Percentiles rank a stretch among this genome's conserved stretches.
phyloP scores from a whole-genome alignment of 53 echinoderm and acorn worm species.

The Actinopyga echinites region DNA sequence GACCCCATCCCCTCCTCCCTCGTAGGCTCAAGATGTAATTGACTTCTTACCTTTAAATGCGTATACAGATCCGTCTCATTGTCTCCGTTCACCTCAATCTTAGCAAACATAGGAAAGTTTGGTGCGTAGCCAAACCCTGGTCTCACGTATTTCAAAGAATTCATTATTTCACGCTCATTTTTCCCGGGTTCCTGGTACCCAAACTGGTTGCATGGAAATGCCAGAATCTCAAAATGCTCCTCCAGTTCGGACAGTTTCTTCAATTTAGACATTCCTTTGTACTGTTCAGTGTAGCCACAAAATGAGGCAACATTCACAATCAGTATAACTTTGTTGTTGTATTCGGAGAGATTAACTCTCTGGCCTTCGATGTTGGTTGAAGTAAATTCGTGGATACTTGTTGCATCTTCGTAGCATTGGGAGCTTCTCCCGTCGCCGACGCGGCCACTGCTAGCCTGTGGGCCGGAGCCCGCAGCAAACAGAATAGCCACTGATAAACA shows the following conservation, averaged over 20 bases:
- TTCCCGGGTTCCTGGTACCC: slow-evolving; percentile 76
- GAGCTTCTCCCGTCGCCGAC: slow-evolving; percentile 18
- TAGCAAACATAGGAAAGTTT: slow-evolving; percentile 53
- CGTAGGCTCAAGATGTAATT: too few relatives aligned
- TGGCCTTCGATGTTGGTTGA: neutral
- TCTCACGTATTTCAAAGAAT: slow-evolving; percentile 71
- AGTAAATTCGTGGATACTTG: slow-evolving; percentile 15
- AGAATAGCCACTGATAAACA: neutral
- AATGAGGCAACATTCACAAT: slow-evolving; percentile 78
- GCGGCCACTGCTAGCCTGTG: neutral
- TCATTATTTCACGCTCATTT: slow-evolving; percentile 55
- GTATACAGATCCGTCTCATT: slow-evolving; percentile 63
- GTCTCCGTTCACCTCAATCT: slow-evolving; percentile 78
- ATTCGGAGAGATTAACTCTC: neutral
- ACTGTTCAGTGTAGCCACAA: slow-evolving; percentile 63
- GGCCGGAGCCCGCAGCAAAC: neutral
- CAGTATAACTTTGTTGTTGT: slow-evolving; percentile 61
- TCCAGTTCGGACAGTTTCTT: neutral
- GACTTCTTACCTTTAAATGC: slow-evolving; percentile 62
- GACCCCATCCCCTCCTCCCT: too few relatives aligned
- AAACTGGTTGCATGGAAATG: slow-evolving; percentile 83
- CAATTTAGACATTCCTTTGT: slow-evolving; percentile 62
- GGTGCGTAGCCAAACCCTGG: slow-evolving; percentile 74
- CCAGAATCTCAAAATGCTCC: slow-evolving; percentile 56
- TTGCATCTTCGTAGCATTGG: slow-evolving; percentile 14